phyloP scores from a whole-genome alignment of 2,888 invertebrate species.

The Proisotoma minuta region DNA sequence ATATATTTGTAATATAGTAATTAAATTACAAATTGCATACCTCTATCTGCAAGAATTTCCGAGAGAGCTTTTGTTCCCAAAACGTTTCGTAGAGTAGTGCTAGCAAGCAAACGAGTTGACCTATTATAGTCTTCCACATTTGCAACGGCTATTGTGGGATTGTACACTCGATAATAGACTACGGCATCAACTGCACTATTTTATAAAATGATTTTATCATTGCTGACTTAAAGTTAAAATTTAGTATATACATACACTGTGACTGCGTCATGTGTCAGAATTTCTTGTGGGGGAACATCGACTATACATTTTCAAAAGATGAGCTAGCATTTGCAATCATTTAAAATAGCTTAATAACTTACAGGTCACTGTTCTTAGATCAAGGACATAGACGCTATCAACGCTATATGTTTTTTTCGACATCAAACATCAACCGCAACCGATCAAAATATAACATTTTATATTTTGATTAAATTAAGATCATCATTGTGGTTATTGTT shows the following conservation, averaged over 20 bases:
- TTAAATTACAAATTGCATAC: too few species aligned
- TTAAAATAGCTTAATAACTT: neutral
- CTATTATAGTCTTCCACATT: slow-evolving; percentile 54
- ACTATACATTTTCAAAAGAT: too few species aligned
- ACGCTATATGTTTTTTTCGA: too few species aligned
- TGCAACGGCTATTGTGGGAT: slow-evolving; percentile 56
- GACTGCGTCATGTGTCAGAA: slow-evolving; percentile 52
- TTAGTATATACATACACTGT: slow-evolving; percentile 56
- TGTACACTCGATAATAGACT: slow-evolving; percentile 49
- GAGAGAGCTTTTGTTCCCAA: slow-evolving; percentile 24
- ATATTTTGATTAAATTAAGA: too few species aligned
- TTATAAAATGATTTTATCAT: too few species aligned
- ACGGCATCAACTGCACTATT: too few species aligned
- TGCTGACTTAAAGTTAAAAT: neutral
- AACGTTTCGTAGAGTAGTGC: slow-evolving; percentile 23
- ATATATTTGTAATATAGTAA: too few species aligned
- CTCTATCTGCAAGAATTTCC: slow-evolving; percentile 18
- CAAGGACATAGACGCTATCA: slow-evolving; percentile 57
- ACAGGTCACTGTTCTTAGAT: slow-evolving; percentile 58
- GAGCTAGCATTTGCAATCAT: too few species aligned
- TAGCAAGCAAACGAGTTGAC: slow-evolving; percentile 24
- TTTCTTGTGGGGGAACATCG: slow-evolving; percentile 59
- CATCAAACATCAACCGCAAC: too few species aligned
- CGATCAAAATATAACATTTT: too few species aligned
- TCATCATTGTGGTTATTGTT: too few species aligned